Evolutionary conservation across 2,888 invertebrate species (phyloP), one percentile per base, ranked within the genome.

Genomic region (Stomorhina lunata): DNA sequence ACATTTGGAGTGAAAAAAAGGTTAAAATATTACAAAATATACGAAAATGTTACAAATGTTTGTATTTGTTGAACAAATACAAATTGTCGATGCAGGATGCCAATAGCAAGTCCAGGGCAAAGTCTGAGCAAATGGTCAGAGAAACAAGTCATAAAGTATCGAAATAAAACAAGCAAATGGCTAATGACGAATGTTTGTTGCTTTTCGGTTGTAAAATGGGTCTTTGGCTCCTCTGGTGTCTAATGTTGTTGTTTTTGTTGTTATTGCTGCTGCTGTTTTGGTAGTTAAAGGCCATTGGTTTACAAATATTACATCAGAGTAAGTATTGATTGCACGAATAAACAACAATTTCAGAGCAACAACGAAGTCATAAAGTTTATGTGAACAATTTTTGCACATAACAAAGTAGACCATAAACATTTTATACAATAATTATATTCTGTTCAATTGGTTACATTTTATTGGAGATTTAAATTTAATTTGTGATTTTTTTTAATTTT

Each of bases 311-410:
- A 48, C 20, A 71, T 37, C 61, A 81, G 45, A 43, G 45, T 37
- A 45, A 43, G 45, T 37, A 61, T 55, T 66, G 81, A 72, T 72
- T 77, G 81, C 77, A 77, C 66, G 72, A 81, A 72, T 77, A 72
- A 77, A 66, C 61, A 81, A 63, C 17, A 69, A 61, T 68, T 63
- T 63, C 43, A 69, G 45, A n/a, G n/a, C n/a, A n/a, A n/a, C 53
- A 55, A 45, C 6, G 10, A 53, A 34, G 34, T 17, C 69, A 69
- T 53, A 68, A 77, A 61, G 40, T 77, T 68, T 68, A 50, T 59
- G 48, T 48, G 9, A 37, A 48, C 4, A 1, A 59, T 59, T 68
- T 69, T 63, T 63, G 10, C 68, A 69, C 48, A 63, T 40, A 76
- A 59, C 48, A 68, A 76, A 81, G 32, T 76, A 50, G 55, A 22